Conservation (phyloP, 2,113 vertebrate species). For the Micromys minutus region DNA sequence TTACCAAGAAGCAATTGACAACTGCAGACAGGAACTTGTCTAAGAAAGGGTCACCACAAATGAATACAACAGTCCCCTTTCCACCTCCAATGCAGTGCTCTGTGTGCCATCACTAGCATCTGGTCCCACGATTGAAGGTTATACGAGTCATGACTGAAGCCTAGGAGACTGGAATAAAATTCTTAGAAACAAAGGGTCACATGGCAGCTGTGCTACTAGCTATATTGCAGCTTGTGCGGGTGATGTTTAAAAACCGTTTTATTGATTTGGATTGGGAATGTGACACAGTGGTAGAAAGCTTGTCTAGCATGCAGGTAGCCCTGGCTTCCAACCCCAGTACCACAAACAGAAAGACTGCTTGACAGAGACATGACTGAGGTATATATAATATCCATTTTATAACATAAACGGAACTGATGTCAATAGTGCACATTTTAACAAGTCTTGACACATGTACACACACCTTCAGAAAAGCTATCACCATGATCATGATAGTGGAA, state of each 20-base stretch:
- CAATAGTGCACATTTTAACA: neutral
- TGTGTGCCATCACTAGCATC: neutral
- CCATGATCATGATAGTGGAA: constrained; percentile 7
- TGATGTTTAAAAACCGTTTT: neutral
- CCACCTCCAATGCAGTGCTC: neutral
- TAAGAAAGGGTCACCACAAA: constrained; percentile 8
- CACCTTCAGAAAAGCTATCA: neutral
- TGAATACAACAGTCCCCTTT: neutral
- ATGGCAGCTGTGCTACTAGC: neutral
- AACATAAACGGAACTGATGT: constrained; percentile 27
- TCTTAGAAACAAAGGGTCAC: neutral
- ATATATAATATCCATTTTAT: neutral
- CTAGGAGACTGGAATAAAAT: neutral
- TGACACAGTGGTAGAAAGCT: neutral
- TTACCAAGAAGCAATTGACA: neutral
- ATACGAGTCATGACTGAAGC: neutral
- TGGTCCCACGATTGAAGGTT: neutral
- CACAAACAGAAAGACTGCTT: neutral
- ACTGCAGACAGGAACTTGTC: neutral
- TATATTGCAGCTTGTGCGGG: neutral
- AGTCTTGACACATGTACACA: constrained; percentile 10
- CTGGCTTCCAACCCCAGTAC: neutral
- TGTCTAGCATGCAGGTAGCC: neutral
- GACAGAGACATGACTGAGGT: neutral
- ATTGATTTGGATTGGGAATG: neutral